Evolutionary conservation across 2,113 vertebrate genomes (phyloP).

Genomic region (Megaleporinus macrocephalus): DNA sequence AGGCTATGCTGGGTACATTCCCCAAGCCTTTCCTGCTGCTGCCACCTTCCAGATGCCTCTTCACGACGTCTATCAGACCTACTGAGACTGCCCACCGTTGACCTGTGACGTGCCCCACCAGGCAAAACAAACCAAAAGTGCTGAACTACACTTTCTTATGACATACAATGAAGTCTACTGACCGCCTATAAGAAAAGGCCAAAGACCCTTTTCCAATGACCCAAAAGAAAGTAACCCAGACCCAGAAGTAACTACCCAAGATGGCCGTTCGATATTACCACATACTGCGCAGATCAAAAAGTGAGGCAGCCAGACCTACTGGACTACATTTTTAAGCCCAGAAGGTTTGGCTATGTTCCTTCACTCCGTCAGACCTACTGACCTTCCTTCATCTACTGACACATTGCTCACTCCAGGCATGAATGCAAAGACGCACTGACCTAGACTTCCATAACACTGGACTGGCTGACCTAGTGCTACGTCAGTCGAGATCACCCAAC

Average conservation of each 20-base stretch:
- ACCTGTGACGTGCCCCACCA: too few relatives aligned
- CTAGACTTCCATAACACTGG: background rate
- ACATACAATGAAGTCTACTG: background rate
- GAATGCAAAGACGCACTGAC: background rate
- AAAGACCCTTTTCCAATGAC: background rate
- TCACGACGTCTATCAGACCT: constrained; percentile 94
- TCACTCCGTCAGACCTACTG: constrained; percentile 23
- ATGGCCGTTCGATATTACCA: background rate
- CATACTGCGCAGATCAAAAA: constrained; percentile 4
- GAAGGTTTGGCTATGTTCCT: background rate
- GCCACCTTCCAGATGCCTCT: constrained; percentile 91
- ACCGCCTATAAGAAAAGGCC: background rate
- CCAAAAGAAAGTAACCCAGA: background rate
- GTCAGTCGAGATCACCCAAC: background rate
- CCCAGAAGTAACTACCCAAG: background rate
- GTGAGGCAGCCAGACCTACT: background rate
- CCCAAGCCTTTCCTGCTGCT: constrained; percentile 87
- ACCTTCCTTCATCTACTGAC: constrained; percentile 24
- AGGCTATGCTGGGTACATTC: constrained; percentile 87
- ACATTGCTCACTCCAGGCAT: background rate
- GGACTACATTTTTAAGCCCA: background rate
- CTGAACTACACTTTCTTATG: background rate
- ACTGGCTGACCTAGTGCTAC: background rate
- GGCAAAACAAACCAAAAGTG: background rate
- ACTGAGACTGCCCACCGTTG: constrained; percentile 73